A percentile compares a stretch with the other conserved stretches of the same genome.
These are phyloP conservation scores for Anoplophora glabripennis DNA, from an alignment of 1,140 invertebrate species.

Conservation along the genomic window DNA sequence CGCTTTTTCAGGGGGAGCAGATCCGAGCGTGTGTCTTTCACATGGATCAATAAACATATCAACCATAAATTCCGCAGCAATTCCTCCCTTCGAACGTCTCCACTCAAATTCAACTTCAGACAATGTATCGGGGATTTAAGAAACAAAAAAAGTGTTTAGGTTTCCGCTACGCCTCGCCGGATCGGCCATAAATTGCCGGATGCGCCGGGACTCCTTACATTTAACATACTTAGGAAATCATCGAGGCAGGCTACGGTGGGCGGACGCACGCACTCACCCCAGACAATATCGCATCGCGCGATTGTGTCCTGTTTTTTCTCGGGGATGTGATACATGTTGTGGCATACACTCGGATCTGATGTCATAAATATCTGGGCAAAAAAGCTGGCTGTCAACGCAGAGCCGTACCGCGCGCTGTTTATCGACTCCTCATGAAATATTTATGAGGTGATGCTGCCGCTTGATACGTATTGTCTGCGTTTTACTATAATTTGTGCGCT, in stretches of 20 bases:
- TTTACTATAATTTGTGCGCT: no score
- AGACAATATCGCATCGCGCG: slow-evolving; percentile 21
- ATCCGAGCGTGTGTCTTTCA: no score
- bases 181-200: slow-evolving; percentile 10
- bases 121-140: no score
- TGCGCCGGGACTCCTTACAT: slow-evolving; percentile 8
- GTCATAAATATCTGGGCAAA: slow-evolving; percentile 20
- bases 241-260: slow-evolving; percentile 5
- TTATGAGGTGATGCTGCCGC: slow-evolving; percentile 8
- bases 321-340: slow-evolving; percentile 17
- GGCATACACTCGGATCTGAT: slow-evolving; percentile 20
- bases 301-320: slow-evolving; percentile 20
- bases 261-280: slow-evolving; percentile 10
- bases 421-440: slow-evolving; percentile 20
- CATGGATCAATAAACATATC: no score
- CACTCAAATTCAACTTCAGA: no score
- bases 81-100: no score
- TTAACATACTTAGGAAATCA: slow-evolving; percentile 19
- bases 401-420: slow-evolving; percentile 16
- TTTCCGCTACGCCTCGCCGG: no score
- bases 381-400: slow-evolving; percentile 19
- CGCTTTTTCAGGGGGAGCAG: no score
- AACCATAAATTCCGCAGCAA: no score
- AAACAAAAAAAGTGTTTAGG: no score
- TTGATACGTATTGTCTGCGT: neutral